Evolutionary conservation across 1,140 invertebrate genomes (phyloP).

Genomic region (Lasioglossum baleicum): DNA sequence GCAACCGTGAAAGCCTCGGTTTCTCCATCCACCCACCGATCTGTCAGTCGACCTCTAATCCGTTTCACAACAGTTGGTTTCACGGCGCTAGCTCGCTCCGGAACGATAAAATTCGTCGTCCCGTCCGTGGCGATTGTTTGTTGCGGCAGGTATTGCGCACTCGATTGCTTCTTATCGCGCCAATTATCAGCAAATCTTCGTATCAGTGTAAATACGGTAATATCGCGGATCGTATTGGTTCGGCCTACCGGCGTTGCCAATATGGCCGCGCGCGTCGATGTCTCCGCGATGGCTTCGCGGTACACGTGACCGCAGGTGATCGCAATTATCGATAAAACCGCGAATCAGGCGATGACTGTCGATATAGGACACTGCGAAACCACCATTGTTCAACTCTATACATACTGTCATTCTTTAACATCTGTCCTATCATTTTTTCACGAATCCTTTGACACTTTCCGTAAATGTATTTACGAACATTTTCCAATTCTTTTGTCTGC

Average conservation of each 20-base stretch:
- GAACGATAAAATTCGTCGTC: slow-evolving; percentile 63
- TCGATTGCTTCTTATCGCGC: slow-evolving; percentile 70
- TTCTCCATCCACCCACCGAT: slow-evolving; percentile 50
- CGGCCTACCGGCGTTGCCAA: slow-evolving; percentile 62
- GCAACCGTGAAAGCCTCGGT: slow-evolving; percentile 47
- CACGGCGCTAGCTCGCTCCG: slow-evolving; percentile 23
- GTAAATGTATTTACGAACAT: too few relatives aligned
- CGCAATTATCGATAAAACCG: slow-evolving; percentile 32
- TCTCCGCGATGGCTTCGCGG: slow-evolving; percentile 48
- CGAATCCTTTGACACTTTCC: too few relatives aligned
- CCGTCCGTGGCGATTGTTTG: slow-evolving; percentile 59
- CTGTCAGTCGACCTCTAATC: slow-evolving; percentile 61
- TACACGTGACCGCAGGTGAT: slow-evolving; percentile 41
- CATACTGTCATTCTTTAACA: too few relatives aligned
- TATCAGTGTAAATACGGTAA: slow-evolving; percentile 76
- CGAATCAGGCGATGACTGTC: neutral
- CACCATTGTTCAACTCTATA: too few relatives aligned
- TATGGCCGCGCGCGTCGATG: slow-evolving; percentile 67
- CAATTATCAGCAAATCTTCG: slow-evolving; percentile 74
- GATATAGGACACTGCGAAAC: neutral
- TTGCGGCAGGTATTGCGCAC: slow-evolving; percentile 58
- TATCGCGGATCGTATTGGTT: slow-evolving; percentile 59
- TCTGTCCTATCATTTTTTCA: too few relatives aligned
- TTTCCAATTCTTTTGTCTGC: too few relatives aligned
- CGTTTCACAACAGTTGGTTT: slow-evolving; percentile 67